Evolutionary conservation across 2,888 invertebrate genomes (phyloP).

Genomic region (Leucoptera coffeella): DNA sequence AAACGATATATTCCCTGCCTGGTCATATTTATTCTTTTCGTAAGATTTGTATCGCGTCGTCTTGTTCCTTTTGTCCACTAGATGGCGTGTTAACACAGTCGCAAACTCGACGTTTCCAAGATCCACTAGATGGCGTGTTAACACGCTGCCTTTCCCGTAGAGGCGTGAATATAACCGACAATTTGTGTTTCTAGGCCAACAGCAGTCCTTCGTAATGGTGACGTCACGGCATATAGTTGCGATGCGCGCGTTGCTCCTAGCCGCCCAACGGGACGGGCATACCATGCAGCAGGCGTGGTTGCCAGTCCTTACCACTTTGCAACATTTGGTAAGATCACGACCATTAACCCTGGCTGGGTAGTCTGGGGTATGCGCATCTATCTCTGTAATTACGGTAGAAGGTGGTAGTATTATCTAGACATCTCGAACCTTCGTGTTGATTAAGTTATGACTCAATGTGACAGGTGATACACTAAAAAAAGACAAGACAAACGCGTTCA

Average conservation of each 20-base stretch:
- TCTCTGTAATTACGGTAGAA: neutral
- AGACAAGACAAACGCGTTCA: too few species aligned
- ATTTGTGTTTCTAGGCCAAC: constrained; percentile 60
- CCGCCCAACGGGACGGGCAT: constrained; percentile 89
- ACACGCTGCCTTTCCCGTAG: too few species aligned
- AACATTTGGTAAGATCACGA: constrained; percentile 61
- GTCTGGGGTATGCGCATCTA: too few species aligned
- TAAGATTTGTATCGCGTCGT: too few species aligned
- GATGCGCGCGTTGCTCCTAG: constrained; percentile 82
- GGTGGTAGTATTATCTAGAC: neutral
- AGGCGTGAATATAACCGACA: too few species aligned
- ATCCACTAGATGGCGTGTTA: too few species aligned
- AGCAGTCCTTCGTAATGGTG: constrained; percentile 84
- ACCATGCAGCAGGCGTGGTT: constrained; percentile 93
- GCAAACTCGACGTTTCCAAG: too few species aligned
- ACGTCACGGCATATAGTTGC: constrained; percentile 97
- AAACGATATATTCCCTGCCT: too few species aligned
- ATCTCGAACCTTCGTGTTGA: neutral
- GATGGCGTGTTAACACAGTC: too few species aligned
- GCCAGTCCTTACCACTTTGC: constrained; percentile 89
- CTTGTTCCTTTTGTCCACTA: too few species aligned
- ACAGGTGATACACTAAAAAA: too few species aligned
- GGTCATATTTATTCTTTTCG: too few species aligned
- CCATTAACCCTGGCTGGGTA: neutral
- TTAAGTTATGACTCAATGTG: neutral